These are phyloP conservation scores for Polydrusus tereticollis DNA, from an alignment of 2,888 invertebrate species.

Conservation along the genomic window DNA sequence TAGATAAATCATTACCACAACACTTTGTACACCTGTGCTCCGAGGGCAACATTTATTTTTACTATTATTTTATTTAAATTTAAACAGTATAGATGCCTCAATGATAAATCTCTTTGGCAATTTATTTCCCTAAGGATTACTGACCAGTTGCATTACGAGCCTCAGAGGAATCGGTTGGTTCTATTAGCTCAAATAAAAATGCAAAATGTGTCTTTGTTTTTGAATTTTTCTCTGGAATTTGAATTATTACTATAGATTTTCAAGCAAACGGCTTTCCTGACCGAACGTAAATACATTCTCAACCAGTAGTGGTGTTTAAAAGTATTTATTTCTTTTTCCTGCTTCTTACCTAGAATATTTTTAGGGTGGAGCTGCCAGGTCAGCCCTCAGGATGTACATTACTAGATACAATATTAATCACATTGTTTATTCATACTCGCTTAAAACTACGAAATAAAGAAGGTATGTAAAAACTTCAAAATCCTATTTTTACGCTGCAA, in stretches of 20 bases:
- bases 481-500: too few species aligned
- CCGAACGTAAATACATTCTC: neutral
- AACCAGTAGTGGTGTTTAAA: neutral
- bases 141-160: neutral
- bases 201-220: neutral
- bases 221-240: neutral
- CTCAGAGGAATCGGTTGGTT: neutral
- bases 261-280: neutral
- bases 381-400: too few species aligned
- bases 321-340: too few species aligned
- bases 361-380: too few species aligned
- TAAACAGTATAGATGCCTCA: neutral
- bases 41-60: neutral
- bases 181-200: neutral
- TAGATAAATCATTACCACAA: too few species aligned
- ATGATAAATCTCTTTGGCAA: neutral
- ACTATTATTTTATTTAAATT: neutral
- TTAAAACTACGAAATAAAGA: too few species aligned
- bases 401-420: too few species aligned
- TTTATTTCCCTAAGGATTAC: neutral
- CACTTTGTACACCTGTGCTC: neutral
- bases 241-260: neutral
- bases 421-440: too few species aligned
- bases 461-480: too few species aligned
- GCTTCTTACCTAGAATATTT: too few species aligned